phyloP scores from a whole-genome alignment of 2,888 invertebrate genomes.

The Eremobia ochroleuca region DNA sequence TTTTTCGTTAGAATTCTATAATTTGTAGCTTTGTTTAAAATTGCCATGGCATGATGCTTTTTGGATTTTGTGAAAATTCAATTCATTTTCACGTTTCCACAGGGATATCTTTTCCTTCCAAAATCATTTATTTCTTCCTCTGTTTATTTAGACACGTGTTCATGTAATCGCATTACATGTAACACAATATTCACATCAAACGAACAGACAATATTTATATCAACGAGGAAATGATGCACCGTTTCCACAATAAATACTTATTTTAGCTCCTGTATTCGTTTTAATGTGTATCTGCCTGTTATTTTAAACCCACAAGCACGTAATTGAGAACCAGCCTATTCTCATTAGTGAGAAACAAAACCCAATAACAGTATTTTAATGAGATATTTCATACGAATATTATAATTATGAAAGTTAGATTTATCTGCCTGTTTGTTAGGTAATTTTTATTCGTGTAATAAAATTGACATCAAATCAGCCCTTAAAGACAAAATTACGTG shows the following conservation, averaged over 20 bases:
- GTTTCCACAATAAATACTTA: slow-evolving; percentile 9
- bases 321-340: slow-evolving; percentile 19
- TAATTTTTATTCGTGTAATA: too few species aligned
- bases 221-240: not conserved
- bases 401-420: not conserved
- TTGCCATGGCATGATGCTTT: too few species aligned
- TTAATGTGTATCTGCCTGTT: slow-evolving; percentile 13
- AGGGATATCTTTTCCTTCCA: not conserved
- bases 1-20: not conserved
- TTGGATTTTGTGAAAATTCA: not conserved
- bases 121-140: not conserved
- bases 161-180: not conserved
- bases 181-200: not conserved
- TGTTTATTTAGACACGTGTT: too few species aligned
- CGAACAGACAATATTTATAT: not conserved
- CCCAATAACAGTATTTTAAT: slow-evolving; percentile 32
- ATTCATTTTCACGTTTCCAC: not conserved
- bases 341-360: slow-evolving; percentile 6
- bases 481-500: too few species aligned
- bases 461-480: too few species aligned
- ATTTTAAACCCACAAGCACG: slow-evolving; percentile 20
- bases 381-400: slow-evolving; percentile 7
- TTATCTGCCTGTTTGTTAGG: not conserved
- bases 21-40: not conserved
- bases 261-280: not conserved